Conservation (phyloP, 2,797 vertebrate species). For the Macropus fuliginosus region DNA sequence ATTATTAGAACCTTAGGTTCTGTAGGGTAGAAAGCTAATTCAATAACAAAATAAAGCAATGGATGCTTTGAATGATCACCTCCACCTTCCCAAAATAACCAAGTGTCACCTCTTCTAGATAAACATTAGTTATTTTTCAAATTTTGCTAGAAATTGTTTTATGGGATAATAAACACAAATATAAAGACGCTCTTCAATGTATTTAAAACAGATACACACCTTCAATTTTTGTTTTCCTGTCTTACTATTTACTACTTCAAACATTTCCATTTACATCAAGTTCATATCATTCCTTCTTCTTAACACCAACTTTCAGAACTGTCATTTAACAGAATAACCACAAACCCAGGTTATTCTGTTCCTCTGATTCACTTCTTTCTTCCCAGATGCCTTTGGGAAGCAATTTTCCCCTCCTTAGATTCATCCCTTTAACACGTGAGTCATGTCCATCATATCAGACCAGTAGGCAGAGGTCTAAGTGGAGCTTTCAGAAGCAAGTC, state of each 20-base stretch:
- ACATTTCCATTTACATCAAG: slow-evolving; percentile 37
- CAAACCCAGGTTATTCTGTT: neutral
- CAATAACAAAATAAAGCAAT: slow-evolving; percentile 55
- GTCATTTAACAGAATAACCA: slow-evolving; percentile 1
- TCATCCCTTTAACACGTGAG: neutral
- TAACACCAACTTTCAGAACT: slow-evolving; percentile 36
- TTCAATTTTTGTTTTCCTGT: slow-evolving; percentile 35
- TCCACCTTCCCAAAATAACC: slow-evolving; percentile 29
- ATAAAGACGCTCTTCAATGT: slow-evolving; percentile 38
- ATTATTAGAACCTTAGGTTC: slow-evolving; percentile 45
- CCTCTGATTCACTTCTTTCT: neutral
- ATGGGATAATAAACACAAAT: slow-evolving; percentile 43
- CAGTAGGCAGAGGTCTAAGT: neutral
- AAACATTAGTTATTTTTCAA: neutral
- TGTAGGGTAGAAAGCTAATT: slow-evolving; percentile 43
- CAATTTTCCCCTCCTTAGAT: neutral
- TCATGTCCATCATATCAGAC: neutral
- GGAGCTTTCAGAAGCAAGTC: neutral
- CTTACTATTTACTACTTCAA: slow-evolving; percentile 23
- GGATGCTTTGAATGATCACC: slow-evolving; percentile 34
- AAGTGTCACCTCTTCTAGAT: neutral
- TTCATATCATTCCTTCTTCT: slow-evolving; percentile 43
- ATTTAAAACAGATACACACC: neutral
- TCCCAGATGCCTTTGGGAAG: neutral
- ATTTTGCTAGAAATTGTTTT: slow-evolving; percentile 36